Evolutionary conservation across 2,888 invertebrate species (phyloP), one percentile per base, ranked within the genome.

Genomic region (Epirrhoe alternata): DNA sequence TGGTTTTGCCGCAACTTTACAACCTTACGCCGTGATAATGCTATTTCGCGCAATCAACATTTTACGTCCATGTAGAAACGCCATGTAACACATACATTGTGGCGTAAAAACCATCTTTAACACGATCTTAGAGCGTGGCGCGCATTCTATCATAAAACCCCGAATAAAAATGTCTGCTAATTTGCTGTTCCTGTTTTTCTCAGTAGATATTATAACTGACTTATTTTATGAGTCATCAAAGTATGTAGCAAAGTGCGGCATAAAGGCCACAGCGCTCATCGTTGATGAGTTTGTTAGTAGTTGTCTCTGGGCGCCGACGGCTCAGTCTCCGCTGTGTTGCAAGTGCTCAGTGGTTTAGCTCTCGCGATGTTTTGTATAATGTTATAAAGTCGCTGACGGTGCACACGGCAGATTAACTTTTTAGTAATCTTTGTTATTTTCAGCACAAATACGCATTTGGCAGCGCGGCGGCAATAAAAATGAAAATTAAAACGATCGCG

Each of bases 1-100:
- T 60, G 50, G 42, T 54, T 66, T 64, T 59, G 42, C 16, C 59
- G 38, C 49, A 49, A 55, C 64, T 65, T 68, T 65, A 69, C 65
- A 58, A 58, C 68, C 64, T 66, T 66, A 65, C 51, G 65, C 65
- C 61, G 70, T 68, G 70, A 69, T 72, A 69, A 72, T 69, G 64
- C 66, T 63, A 68, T 71, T 71, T 65, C 67, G 47, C 68, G 51
- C 69, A 62, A 71, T 71, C 73, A 70, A 65, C 63, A 65, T 70
- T 69, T 71, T 68, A 70, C 64, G 64, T 61, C 62, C 60, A 54
- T 52, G 30, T 58, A 57, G 55, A 59, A 62, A 61, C 54, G 45
- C 47, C 56, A 61, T 63, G 66, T 70, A 61, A 51, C 66, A 58
- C 58, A 66, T 65, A 70, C 66, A 68, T 66, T 49, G 70, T 52